These are phyloP conservation scores for Hyppa rectilinea DNA, from an alignment of 2,888 invertebrate species.

Conservation along the genomic window DNA sequence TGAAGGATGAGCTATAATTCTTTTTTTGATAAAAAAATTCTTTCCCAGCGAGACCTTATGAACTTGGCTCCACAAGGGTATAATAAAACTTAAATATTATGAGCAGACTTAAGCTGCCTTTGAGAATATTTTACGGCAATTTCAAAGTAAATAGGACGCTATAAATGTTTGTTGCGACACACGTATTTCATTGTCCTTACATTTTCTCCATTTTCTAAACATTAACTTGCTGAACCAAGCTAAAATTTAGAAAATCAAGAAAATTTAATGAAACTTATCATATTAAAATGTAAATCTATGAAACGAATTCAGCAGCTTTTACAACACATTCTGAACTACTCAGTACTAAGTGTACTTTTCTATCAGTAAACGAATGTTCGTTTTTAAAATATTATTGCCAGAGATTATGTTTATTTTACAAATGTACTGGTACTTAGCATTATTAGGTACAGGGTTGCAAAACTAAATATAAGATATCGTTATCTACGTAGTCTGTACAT, in stretches of 20 bases:
- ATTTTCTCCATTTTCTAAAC: background rate
- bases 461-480: too few species aligned
- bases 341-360: background rate
- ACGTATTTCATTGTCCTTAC: background rate
- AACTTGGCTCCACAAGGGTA: background rate
- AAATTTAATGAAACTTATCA: too few species aligned
- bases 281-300: background rate
- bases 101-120: constrained; percentile 2
- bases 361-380: background rate
- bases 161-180: constrained; percentile 1
- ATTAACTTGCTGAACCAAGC: too few species aligned
- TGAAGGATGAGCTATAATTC: background rate
- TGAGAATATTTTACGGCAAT: background rate
- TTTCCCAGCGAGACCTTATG: background rate
- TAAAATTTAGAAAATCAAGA: too few species aligned
- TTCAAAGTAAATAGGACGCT: constrained; percentile 13
- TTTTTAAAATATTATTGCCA: background rate
- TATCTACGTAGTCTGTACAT: background rate
- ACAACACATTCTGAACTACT: too few species aligned
- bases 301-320: too few species aligned
- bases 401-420: background rate
- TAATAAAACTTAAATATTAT: constrained; percentile 12
- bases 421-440: background rate
- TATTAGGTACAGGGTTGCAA: background rate
- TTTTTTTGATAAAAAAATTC: background rate